Evolutionary conservation across 2,797 vertebrate genomes (phyloP).

Genomic region (Epinephelus malabaricus): DNA sequence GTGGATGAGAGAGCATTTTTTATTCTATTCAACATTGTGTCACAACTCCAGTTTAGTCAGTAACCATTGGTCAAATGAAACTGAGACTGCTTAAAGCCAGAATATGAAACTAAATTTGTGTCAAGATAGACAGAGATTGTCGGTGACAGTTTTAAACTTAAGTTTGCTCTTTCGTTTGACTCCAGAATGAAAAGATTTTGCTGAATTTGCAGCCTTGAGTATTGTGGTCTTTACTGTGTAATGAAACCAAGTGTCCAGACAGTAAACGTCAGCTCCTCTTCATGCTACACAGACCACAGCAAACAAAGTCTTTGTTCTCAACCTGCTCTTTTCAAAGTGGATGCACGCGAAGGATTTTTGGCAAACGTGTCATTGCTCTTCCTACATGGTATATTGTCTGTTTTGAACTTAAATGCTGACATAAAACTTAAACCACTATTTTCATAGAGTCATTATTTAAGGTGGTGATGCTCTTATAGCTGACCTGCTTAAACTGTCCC

Average conservation of each 20-base stretch:
- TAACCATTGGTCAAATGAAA: not conserved
- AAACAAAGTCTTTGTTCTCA: not conserved
- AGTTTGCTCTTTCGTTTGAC: not conserved
- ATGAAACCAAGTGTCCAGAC: not conserved
- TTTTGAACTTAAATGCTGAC: too few species aligned
- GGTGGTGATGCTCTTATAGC: too few species aligned
- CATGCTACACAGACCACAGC: not conserved
- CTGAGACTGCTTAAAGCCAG: not conserved
- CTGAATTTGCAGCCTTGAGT: not conserved
- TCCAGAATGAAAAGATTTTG: not conserved
- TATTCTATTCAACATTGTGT: not conserved
- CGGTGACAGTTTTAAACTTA: not conserved
- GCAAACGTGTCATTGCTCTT: too few species aligned
- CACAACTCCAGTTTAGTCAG: not conserved
- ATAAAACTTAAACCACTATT: too few species aligned
- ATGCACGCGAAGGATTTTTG: not conserved
- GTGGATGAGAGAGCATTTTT: constrained; percentile 20
- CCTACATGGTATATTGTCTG: too few species aligned
- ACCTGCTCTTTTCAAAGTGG: not conserved
- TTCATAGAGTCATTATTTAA: too few species aligned
- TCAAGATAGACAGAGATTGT: not conserved
- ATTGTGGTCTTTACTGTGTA: not conserved
- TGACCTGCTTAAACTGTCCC: too few species aligned
- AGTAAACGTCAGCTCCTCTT: constrained; percentile 1
- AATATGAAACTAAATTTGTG: not conserved